phyloP scores from a whole-genome alignment of 2,888 invertebrate species.

The Agrotis segetum region DNA sequence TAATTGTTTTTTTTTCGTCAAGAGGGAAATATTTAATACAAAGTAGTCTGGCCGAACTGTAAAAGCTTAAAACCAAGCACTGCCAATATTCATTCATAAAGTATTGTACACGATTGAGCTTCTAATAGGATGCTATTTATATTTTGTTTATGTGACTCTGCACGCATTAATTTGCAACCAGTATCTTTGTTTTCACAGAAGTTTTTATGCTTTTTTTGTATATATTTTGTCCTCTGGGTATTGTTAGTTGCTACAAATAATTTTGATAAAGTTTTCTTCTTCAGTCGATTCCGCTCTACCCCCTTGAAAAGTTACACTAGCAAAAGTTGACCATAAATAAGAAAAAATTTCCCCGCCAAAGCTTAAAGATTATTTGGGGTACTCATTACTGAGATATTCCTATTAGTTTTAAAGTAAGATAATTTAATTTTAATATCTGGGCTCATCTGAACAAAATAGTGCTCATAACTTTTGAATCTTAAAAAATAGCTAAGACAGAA shows the following conservation, averaged over 20 bases:
- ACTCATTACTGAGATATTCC: too few species aligned
- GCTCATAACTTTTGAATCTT: too few species aligned
- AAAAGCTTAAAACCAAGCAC: constrained; percentile 72
- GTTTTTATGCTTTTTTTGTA: constrained; percentile 42
- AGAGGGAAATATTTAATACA: constrained; percentile 44
- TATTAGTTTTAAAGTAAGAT: too few species aligned
- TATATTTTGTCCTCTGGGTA: constrained; percentile 19
- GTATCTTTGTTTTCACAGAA: constrained; percentile 27
- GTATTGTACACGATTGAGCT: constrained; percentile 58
- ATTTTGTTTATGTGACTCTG: constrained; percentile 42
- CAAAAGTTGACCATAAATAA: too few species aligned
- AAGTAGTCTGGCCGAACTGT: constrained; percentile 56
- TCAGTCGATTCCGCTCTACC: neutral
- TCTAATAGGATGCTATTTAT: constrained; percentile 50
- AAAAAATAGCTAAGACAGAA: too few species aligned
- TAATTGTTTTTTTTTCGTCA: too few species aligned
- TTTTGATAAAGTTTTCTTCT: neutral
- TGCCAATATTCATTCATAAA: constrained; percentile 85
- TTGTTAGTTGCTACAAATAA: neutral
- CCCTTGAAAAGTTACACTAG: neutral
- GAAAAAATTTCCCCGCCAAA: too few species aligned
- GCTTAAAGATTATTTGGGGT: too few species aligned
- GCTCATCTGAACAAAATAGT: too few species aligned
- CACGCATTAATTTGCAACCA: constrained; percentile 52
- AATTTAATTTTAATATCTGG: too few species aligned